A percentile compares a stretch with the other conserved stretches of the same genome.
Conservation (phyloP, 2,888 invertebrate species). For the Melitaea athalia region DNA sequence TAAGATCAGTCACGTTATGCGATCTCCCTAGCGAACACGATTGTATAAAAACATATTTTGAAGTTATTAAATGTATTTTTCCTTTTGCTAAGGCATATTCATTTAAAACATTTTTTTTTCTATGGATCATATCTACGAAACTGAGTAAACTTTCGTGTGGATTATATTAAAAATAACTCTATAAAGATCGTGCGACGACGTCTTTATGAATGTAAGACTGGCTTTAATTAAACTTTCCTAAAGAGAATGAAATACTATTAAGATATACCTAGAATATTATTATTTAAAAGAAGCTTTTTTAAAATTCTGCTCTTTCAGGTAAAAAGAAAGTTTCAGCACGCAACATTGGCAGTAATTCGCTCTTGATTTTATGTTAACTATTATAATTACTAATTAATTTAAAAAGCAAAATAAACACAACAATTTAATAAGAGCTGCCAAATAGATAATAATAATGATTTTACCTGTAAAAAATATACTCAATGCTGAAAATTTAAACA, state of each 20-base stretch:
- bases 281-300: not conserved
- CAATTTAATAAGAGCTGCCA: too few relatives aligned
- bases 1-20: too few relatives aligned
- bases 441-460: too few relatives aligned
- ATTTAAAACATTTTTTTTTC: not conserved
- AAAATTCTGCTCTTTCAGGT: not conserved
- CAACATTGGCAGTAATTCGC: too few relatives aligned
- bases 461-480: too few relatives aligned
- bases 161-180: slow-evolving; percentile 18
- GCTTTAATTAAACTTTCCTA: slow-evolving; percentile 22
- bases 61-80: too few relatives aligned
- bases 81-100: not conserved
- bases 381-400: too few relatives aligned
- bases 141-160: not conserved
- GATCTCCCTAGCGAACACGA: too few relatives aligned
- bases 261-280: slow-evolving; percentile 8
- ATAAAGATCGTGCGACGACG: slow-evolving; percentile 11
- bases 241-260: slow-evolving; percentile 11
- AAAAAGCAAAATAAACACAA: too few relatives aligned
- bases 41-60: too few relatives aligned
- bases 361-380: not conserved
- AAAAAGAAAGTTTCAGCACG: not conserved
- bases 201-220: slow-evolving; percentile 17
- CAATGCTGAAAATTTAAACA: too few relatives aligned
- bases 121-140: not conserved